Conservation (phyloP, 2,888 invertebrate species). For the Leptinotarsa haldemani region DNA sequence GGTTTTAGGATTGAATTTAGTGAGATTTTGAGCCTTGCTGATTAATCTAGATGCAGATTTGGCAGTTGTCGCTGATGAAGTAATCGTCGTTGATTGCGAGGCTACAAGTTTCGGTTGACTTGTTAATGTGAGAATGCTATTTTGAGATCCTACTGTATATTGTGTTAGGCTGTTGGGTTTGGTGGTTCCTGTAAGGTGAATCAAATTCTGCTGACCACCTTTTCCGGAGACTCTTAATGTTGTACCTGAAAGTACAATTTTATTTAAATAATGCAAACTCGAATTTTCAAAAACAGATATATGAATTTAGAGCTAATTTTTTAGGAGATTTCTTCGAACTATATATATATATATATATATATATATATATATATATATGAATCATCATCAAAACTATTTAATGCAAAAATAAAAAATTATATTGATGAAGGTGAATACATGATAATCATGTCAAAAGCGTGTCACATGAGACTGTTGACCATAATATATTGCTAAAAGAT, state of each 20-base stretch:
- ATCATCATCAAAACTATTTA: too few relatives aligned
- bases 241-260: constrained; percentile 58
- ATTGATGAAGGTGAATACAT: too few relatives aligned
- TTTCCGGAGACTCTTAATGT: constrained; percentile 67
- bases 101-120: constrained; percentile 63
- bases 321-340: too few relatives aligned
- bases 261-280: too few relatives aligned
- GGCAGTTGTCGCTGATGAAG: constrained; percentile 52
- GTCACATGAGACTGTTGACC: too few relatives aligned
- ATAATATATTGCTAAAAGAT: too few relatives aligned
- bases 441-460: too few relatives aligned
- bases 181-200: constrained; percentile 66
- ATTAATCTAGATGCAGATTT: constrained; percentile 44
- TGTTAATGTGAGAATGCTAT: constrained; percentile 64
- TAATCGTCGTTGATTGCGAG: constrained; percentile 55
- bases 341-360: too few relatives aligned
- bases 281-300: too few relatives aligned
- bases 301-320: too few relatives aligned
- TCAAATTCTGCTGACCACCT: constrained; percentile 66
- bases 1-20: constrained; percentile 61
- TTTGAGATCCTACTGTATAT: constrained; percentile 68
- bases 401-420: too few relatives aligned
- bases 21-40: constrained; percentile 51
- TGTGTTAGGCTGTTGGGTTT: constrained; percentile 63
- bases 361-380: too few relatives aligned